Conservation (phyloP, 2,113 vertebrate species). For the Nicator chloris region DNA sequence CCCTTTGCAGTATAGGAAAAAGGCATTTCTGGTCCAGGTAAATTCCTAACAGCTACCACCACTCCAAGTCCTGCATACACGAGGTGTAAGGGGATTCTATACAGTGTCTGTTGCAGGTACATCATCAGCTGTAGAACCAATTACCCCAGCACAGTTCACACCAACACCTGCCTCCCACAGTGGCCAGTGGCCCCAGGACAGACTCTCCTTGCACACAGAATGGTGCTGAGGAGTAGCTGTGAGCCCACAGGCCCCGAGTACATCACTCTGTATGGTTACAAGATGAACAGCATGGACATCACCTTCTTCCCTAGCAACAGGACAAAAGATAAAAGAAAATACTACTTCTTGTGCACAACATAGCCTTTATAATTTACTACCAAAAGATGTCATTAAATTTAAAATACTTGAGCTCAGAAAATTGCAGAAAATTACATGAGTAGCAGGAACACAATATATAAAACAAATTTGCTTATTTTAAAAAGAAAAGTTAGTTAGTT, state of each 20-base stretch:
- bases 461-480: not conserved
- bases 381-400: not conserved
- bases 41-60: not conserved
- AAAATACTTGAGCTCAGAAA: not conserved
- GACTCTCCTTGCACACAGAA: not conserved
- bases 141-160: not conserved
- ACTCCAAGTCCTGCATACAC: not conserved
- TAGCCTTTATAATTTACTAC: not conserved
- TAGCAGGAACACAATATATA: not conserved
- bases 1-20: rapidly evolving
- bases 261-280: rapidly evolving
- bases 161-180: not conserved
- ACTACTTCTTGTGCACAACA: not conserved
- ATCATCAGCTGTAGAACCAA: not conserved
- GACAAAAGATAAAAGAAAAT: not conserved
- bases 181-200: not conserved
- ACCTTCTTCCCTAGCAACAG: not conserved
- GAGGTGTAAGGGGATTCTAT: not conserved
- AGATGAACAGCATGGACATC: not conserved
- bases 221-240: not conserved
- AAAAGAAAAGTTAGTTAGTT: not conserved
- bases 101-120: not conserved
- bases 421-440: not conserved
- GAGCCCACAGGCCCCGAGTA: not conserved
- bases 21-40: not conserved